Conservation (phyloP, 2,113 vertebrate genomes). For the Phylloscopus trochilus region DNA sequence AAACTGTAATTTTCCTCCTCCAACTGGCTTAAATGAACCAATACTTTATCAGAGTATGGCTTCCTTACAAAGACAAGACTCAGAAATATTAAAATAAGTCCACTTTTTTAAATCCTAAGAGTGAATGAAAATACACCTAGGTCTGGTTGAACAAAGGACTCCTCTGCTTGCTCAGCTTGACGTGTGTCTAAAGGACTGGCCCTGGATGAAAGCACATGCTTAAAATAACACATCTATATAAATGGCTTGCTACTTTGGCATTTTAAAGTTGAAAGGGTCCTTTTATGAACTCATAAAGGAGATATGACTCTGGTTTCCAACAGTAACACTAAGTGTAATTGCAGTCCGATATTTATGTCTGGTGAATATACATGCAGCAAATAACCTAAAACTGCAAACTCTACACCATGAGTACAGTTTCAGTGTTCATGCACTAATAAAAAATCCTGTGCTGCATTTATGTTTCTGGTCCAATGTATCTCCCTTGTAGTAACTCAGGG, state of each 20-base stretch:
- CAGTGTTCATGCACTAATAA: background rate
- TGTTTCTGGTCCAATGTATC: background rate
- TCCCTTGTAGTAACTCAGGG: background rate
- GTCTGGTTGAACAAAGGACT: background rate
- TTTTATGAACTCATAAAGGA: background rate
- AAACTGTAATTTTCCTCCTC: background rate
- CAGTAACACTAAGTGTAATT: background rate
- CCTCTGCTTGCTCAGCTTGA: background rate
- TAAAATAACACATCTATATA: background rate
- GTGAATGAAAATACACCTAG: background rate
- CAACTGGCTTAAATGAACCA: background rate
- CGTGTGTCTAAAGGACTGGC: fast-evolving
- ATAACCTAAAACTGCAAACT: background rate
- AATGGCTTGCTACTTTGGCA: background rate
- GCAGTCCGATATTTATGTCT: background rate
- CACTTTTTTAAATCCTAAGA: background rate
- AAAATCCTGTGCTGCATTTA: background rate
- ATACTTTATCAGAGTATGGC: background rate
- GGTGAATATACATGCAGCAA: background rate
- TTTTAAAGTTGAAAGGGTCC: background rate
- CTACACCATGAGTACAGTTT: background rate
- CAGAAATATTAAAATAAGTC: background rate
- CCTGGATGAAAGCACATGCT: background rate
- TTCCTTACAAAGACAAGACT: background rate
- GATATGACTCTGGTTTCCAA: background rate